Conservation (phyloP, 2,888 invertebrate genomes). For the Phrixothrix hirtus region DNA sequence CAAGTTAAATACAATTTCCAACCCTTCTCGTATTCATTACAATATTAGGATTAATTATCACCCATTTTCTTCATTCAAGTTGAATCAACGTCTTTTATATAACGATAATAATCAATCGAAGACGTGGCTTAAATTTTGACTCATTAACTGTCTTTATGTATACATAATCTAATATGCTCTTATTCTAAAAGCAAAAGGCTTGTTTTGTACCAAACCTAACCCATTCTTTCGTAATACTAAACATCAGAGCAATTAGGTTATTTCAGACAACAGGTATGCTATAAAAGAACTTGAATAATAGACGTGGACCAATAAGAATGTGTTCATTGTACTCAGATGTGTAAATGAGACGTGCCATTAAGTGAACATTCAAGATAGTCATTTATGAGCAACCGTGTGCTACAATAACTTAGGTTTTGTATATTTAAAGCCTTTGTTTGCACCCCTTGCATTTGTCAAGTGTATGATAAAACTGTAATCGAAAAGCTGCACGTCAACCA, state of each 20-base stretch:
- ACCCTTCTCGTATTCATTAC: too few relatives aligned
- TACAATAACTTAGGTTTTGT: constrained; percentile 4
- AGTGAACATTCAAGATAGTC: neutral
- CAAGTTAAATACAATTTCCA: too few relatives aligned
- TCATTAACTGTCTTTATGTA: too few relatives aligned
- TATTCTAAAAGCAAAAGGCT: neutral
- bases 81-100: too few relatives aligned
- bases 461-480: constrained; percentile 23
- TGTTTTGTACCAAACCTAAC: neutral
- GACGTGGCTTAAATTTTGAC: too few relatives aligned
- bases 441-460: constrained; percentile 8
- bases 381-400: neutral
- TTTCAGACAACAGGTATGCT: too few relatives aligned
- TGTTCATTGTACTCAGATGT: neutral
- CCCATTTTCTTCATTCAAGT: too few relatives aligned
- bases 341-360: constrained; percentile 2
- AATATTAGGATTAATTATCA: too few relatives aligned
- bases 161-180: too few relatives aligned
- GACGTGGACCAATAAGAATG: neutral
- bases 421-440: constrained; percentile 7
- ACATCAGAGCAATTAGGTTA: too few relatives aligned
- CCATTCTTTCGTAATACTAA: too few relatives aligned
- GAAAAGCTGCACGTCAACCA: constrained; percentile 28
- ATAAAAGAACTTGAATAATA: neutral
- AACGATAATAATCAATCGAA: too few relatives aligned